A percentile compares a stretch with the other conserved stretches of the same genome.
Conservation (phyloP, 2,797 vertebrate genomes). For the Delichon dasypus region DNA sequence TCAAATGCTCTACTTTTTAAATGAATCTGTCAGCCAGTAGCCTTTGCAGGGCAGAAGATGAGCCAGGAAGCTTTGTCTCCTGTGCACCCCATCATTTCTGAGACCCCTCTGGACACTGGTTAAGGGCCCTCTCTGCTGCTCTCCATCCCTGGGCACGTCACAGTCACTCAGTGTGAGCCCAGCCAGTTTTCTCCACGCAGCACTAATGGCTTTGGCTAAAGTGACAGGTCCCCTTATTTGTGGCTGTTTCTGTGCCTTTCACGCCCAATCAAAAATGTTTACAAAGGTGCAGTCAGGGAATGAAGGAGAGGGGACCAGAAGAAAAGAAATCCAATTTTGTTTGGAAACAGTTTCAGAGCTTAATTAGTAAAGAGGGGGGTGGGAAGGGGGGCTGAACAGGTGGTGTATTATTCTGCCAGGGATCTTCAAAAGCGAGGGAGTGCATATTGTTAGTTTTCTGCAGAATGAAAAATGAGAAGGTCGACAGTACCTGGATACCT, state of each 20-base stretch:
- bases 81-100: background rate
- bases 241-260: slow-evolving; percentile 10
- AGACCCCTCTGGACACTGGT: background rate
- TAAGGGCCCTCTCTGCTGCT: background rate
- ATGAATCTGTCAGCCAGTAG: background rate
- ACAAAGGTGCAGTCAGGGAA: slow-evolving; percentile 28
- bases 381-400: slow-evolving; percentile 57
- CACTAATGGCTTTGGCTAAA: slow-evolving; percentile 14
- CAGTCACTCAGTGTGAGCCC: background rate
- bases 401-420: slow-evolving; percentile 66
- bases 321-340: slow-evolving; percentile 68
- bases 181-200: background rate
- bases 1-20: background rate
- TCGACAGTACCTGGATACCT: slow-evolving; percentile 41
- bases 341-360: slow-evolving; percentile 72
- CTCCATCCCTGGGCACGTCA: background rate
- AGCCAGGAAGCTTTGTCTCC: background rate
- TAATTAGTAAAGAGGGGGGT: slow-evolving; percentile 63
- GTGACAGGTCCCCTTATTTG: slow-evolving; percentile 15
- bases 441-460: slow-evolving; percentile 45
- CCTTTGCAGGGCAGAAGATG: background rate
- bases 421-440: slow-evolving; percentile 53
- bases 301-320: slow-evolving; percentile 28
- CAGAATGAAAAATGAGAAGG: slow-evolving; percentile 61
- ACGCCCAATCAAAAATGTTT: slow-evolving; percentile 49